Evolutionary conservation across 2,888 invertebrate genomes (phyloP).

Genomic region (Lasioglossum vierecki): DNA sequence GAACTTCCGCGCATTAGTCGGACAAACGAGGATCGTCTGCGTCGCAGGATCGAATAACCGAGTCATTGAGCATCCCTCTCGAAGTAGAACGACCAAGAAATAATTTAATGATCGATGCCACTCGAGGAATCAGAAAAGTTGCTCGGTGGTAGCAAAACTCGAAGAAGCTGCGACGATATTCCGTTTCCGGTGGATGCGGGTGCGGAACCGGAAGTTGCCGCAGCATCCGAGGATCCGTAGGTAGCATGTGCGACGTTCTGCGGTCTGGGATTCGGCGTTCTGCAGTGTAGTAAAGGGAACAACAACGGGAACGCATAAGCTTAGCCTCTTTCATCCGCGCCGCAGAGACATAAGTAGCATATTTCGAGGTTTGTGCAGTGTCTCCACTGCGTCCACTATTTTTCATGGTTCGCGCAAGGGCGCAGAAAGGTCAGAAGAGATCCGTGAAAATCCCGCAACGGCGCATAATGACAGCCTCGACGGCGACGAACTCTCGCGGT

Average conservation of each 20-base stretch:
- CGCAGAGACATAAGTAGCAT: slow-evolving; percentile 44
- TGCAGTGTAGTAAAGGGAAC: slow-evolving; percentile 63
- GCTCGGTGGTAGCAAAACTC: not conserved
- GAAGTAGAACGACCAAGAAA: not conserved
- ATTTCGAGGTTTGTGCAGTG: slow-evolving; percentile 57
- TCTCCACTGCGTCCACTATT: slow-evolving; percentile 49
- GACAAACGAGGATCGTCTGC: not conserved
- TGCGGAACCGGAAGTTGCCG: not conserved
- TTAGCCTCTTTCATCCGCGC: slow-evolving; percentile 39
- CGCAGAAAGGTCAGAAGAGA: not conserved
- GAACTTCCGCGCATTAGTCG: not conserved
- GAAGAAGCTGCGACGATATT: not conserved
- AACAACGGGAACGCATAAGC: slow-evolving; percentile 47
- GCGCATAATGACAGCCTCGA: slow-evolving; percentile 58
- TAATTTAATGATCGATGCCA: not conserved
- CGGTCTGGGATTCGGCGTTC: slow-evolving; percentile 61
- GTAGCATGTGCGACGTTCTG: slow-evolving; percentile 21
- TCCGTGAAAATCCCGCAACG: slow-evolving; percentile 48
- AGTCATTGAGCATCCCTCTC: not conserved
- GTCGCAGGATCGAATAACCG: not conserved
- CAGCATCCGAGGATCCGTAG: slow-evolving; percentile 9
- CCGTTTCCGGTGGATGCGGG: not conserved
- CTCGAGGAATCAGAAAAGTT: not conserved
- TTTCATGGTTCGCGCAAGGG: slow-evolving; percentile 57
- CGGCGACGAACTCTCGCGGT: slow-evolving; percentile 30